Conservation (phyloP, 2,113 vertebrate species). For the Tretioscincus oriximinensis region DNA sequence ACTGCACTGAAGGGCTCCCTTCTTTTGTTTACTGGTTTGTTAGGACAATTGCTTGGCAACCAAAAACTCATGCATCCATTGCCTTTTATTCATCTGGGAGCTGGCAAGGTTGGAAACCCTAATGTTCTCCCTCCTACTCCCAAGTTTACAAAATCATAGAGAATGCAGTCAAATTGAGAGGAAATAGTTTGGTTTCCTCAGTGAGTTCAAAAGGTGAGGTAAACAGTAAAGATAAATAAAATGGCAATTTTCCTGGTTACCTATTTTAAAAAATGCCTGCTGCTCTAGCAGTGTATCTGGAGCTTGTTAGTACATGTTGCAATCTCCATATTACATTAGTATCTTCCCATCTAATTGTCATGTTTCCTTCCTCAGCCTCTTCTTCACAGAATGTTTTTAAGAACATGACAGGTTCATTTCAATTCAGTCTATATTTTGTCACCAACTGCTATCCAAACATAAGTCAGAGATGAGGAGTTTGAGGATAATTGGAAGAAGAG, state of each 20-base stretch:
- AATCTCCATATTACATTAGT: conserved; percentile 8
- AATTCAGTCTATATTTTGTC: not conserved
- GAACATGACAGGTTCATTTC: not conserved
- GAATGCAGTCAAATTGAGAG: not conserved
- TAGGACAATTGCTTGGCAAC: conserved; percentile 24
- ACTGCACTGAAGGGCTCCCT: not conserved
- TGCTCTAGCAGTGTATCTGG: not conserved
- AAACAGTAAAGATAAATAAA: not conserved
- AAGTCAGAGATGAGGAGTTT: not conserved
- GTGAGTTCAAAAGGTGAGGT: not conserved
- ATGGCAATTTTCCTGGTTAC: not conserved
- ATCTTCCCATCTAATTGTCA: not conserved
- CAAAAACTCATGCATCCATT: not conserved
- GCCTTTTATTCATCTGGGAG: conserved; percentile 17
- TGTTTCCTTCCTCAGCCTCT: not conserved
- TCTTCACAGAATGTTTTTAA: conserved; percentile 9
- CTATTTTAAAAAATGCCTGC: not conserved
- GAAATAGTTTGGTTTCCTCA: not conserved
- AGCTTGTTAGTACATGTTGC: not conserved
- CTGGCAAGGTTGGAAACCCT: not conserved
- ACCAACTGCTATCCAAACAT: not conserved
- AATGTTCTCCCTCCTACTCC: not conserved
- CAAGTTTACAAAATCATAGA: conserved; percentile 2
- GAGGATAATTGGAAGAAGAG: not conserved
- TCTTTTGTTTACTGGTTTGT: conserved; percentile 29